phyloP scores from a whole-genome alignment of 2,797 vertebrate genomes.

The Schizothorax lantsangensis region DNA sequence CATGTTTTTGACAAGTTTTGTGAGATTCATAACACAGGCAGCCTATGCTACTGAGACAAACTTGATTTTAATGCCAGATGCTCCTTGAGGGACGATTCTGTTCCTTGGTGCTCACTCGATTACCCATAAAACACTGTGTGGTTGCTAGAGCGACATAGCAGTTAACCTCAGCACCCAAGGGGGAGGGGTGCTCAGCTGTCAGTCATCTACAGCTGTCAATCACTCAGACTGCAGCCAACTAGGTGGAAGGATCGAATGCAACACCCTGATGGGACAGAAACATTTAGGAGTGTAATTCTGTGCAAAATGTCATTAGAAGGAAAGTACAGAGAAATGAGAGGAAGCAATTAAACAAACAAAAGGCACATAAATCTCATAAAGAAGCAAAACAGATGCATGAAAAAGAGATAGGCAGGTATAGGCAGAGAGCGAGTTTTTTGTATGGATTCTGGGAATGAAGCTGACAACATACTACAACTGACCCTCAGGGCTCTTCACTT shows the following conservation, averaged over 20 bases:
- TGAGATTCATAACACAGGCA: slow-evolving; percentile 34
- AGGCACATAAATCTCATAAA: background rate
- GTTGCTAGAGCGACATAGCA: slow-evolving; percentile 69
- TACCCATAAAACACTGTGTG: slow-evolving; percentile 70
- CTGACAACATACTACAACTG: slow-evolving; percentile 78
- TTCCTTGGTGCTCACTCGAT: slow-evolving; percentile 75
- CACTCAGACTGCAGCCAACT: slow-evolving; percentile 15
- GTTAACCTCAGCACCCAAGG: slow-evolving; percentile 68
- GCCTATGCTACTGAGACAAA: slow-evolving; percentile 49
- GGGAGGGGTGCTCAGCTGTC: slow-evolving; percentile 51
- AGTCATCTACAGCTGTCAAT: slow-evolving; percentile 47
- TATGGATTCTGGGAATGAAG: slow-evolving; percentile 66
- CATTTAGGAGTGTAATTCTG: background rate
- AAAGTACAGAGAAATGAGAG: background rate
- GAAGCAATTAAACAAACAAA: background rate
- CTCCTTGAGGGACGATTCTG: slow-evolving; percentile 73
- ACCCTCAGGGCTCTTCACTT: slow-evolving; percentile 78
- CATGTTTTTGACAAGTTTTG: slow-evolving; percentile 22
- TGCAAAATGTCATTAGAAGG: background rate
- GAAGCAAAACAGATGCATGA: background rate
- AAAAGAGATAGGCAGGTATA: background rate
- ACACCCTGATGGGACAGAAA: background rate
- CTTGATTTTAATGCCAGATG: slow-evolving; percentile 74
- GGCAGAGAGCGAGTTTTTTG: background rate
- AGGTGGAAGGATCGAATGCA: background rate